phyloP scores from a whole-genome alignment of 2,888 invertebrate genomes.

The Ernsta delagoae region DNA sequence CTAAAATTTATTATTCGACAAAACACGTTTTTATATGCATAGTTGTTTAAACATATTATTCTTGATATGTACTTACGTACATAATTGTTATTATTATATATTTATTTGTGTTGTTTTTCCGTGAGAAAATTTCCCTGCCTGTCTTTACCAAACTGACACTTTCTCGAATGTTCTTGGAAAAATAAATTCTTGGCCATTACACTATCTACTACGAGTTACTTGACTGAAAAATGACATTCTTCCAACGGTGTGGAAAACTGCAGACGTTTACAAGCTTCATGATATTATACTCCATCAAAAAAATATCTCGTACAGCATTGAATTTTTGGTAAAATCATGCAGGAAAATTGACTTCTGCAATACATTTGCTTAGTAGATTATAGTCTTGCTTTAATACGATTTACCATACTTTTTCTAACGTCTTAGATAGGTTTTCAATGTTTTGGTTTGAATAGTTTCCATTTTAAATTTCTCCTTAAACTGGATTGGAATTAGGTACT shows the following conservation, averaged over 20 bases:
- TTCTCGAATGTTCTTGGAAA: background rate
- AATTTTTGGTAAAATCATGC: conserved; percentile 27
- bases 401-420: no score
- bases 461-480: no score
- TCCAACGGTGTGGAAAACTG: conserved; percentile 32
- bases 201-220: conserved; percentile 12
- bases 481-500: no score
- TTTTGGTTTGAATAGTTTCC: no score
- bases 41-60: no score
- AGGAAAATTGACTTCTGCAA: conserved; percentile 25
- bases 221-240: conserved; percentile 26
- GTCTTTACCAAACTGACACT: background rate
- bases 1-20: no score
- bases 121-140: no score
- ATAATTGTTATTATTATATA: no score
- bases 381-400: background rate
- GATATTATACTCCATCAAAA: conserved; percentile 20
- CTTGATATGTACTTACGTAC: no score
- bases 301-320: conserved; percentile 26
- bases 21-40: no score
- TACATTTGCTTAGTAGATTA: conserved; percentile 23
- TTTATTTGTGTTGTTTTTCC: no score
- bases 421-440: no score
- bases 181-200: conserved; percentile 4
- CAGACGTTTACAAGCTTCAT: conserved; percentile 18